Evolutionary conservation across 1,140 invertebrate species (phyloP).

Genomic region (Radopholus similis): DNA sequence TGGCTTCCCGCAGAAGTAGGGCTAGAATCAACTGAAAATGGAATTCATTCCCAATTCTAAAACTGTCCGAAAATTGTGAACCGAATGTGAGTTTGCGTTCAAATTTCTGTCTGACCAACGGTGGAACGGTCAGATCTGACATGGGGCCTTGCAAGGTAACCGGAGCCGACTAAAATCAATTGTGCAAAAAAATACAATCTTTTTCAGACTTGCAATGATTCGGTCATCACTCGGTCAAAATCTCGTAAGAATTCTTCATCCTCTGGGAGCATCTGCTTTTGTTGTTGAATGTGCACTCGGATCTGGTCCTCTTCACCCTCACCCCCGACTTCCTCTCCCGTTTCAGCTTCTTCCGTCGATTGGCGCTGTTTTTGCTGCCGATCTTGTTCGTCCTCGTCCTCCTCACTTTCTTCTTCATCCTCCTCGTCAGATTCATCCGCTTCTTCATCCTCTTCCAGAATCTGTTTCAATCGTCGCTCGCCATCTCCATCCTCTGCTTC

Average conservation of each 20-base stretch:
- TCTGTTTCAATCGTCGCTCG: conserved; percentile 13
- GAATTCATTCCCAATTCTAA: too few species aligned
- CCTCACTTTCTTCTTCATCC: conserved; percentile 24
- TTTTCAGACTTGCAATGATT: conserved; percentile 32
- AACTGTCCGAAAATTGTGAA: conserved; percentile 10
- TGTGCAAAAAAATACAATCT: conserved; percentile 6
- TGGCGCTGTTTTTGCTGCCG: background rate
- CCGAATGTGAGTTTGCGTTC: conserved; percentile 47
- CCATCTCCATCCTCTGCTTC: conserved; percentile 8
- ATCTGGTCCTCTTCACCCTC: conserved; percentile 33
- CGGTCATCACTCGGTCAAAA: conserved; percentile 38
- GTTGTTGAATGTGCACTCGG: conserved; percentile 28
- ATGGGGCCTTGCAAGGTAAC: conserved; percentile 24
- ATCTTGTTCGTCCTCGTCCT: background rate
- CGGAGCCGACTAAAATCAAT: conserved; percentile 23
- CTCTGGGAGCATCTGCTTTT: conserved; percentile 26
- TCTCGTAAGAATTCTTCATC: conserved; percentile 47
- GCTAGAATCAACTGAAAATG: background rate
- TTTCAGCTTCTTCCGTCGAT: conserved; percentile 6
- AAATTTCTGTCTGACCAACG: conserved; percentile 44
- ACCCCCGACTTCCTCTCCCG: conserved; percentile 9
- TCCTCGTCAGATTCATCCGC: conserved; percentile 22
- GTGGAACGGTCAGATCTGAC: conserved; percentile 39
- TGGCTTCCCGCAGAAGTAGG: background rate
- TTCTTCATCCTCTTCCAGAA: conserved; percentile 33